Evolutionary conservation across 1,140 invertebrate genomes (phyloP).

Genomic region (Centruroides sculpturatus): DNA sequence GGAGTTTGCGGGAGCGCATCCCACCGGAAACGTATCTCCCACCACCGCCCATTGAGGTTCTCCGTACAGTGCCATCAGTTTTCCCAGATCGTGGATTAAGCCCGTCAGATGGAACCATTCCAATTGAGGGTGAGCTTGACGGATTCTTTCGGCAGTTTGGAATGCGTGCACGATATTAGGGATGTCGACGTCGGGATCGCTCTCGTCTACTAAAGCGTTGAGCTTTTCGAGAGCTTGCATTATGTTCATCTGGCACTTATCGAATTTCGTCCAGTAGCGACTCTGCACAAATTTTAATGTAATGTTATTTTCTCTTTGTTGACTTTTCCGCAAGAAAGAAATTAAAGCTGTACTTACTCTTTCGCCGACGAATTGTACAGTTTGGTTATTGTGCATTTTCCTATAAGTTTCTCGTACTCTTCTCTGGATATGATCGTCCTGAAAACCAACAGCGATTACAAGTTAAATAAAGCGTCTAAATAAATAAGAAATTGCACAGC

Average conservation of each 20-base stretch:
- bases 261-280: conserved; percentile 57
- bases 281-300: not conserved
- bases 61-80: conserved; percentile 84
- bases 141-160: conserved; percentile 87
- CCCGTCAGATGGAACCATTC: conserved; percentile 94
- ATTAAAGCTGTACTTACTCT: conserved; percentile 21
- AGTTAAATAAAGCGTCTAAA: not conserved
- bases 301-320: not conserved
- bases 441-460: not conserved
- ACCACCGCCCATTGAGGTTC: conserved; percentile 93
- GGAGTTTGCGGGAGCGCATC: conserved; percentile 63
- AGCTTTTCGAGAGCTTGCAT: conserved; percentile 73
- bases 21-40: conserved; percentile 90
- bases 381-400: conserved; percentile 73
- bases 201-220: conserved; percentile 86
- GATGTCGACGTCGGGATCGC: conserved; percentile 78
- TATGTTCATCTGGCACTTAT: conserved; percentile 64
- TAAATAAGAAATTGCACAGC: not conserved
- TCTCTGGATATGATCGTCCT: conserved; percentile 55
- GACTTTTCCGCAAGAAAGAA: not conserved
- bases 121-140: conserved; percentile 60
- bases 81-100: conserved; percentile 77
- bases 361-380: conserved; percentile 47
- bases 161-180: conserved; percentile 93
- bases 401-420: conserved; percentile 63